These are phyloP conservation scores for Pteronura brasiliensis DNA, from an alignment of 2,113 vertebrate species.

Conservation along the genomic window DNA sequence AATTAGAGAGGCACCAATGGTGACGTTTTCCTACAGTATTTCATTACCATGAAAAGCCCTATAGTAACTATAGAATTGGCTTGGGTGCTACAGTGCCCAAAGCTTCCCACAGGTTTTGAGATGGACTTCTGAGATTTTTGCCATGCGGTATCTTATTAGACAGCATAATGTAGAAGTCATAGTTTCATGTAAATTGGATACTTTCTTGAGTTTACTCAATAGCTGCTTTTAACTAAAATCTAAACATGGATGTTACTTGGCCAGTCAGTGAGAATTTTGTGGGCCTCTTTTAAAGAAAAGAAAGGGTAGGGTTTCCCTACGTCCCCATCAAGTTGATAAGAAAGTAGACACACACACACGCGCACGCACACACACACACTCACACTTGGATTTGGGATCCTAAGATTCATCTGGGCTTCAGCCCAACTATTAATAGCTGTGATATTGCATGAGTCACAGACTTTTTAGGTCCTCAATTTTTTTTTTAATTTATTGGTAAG, in stretches of 20 bases:
- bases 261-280: background rate
- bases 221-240: background rate
- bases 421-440: background rate
- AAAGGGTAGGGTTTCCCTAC: background rate
- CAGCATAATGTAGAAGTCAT: background rate
- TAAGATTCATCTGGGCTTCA: background rate
- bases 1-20: accelerated
- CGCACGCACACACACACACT: background rate
- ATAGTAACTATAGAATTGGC: too few species aligned
- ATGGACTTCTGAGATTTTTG: background rate
- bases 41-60: background rate
- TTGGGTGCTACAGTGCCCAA: too few species aligned
- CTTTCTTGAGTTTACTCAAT: background rate
- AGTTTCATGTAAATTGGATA: background rate
- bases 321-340: background rate
- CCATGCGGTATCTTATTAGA: background rate
- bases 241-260: background rate
- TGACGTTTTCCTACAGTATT: accelerated
- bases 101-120: background rate
- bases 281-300: background rate
- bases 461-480: background rate
- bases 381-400: background rate
- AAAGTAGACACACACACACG: background rate
- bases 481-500: background rate
- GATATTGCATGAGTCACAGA: background rate